Conservation (phyloP, 1,140 invertebrate genomes). For the Scaptomyza graminum region DNA sequence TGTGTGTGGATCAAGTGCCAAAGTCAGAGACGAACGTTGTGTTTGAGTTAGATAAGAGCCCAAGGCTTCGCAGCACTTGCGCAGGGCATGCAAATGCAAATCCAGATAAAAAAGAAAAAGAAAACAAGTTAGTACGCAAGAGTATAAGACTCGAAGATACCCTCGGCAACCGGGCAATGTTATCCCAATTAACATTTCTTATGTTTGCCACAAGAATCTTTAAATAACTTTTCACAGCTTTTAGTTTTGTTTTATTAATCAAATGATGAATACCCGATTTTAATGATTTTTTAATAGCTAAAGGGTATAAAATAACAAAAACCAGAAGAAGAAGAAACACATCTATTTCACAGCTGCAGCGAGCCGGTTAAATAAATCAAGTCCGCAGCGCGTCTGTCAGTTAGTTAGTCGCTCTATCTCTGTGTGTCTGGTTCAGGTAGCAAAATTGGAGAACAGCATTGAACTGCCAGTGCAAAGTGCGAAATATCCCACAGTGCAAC, state of each 20-base stretch:
- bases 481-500: slow-evolving; percentile 76
- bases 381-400: slow-evolving; percentile 18
- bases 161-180: background rate
- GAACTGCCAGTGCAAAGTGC: slow-evolving; percentile 61
- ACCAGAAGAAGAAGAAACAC: no score
- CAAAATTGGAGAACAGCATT: slow-evolving; percentile 40
- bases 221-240: no score
- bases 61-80: slow-evolving; percentile 54
- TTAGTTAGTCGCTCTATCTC: slow-evolving; percentile 4
- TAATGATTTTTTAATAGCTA: background rate
- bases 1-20: slow-evolving; percentile 73
- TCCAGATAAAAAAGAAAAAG: slow-evolving; percentile 19
- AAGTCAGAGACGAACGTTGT: slow-evolving; percentile 59
- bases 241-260: no score
- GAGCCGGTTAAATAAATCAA: slow-evolving; percentile 44
- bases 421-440: slow-evolving; percentile 27
- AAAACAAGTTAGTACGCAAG: background rate
- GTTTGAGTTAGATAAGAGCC: slow-evolving; percentile 70
- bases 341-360: slow-evolving; percentile 17
- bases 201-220: no score
- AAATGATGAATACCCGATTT: background rate
- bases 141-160: background rate
- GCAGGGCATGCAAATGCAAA: slow-evolving; percentile 46
- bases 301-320: slow-evolving; percentile 2
- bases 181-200: no score